A percentile compares a stretch with the other conserved stretches of the same genome.
phyloP scores from a whole-genome alignment of 2,888 invertebrate species.

The Suillia variegata region DNA sequence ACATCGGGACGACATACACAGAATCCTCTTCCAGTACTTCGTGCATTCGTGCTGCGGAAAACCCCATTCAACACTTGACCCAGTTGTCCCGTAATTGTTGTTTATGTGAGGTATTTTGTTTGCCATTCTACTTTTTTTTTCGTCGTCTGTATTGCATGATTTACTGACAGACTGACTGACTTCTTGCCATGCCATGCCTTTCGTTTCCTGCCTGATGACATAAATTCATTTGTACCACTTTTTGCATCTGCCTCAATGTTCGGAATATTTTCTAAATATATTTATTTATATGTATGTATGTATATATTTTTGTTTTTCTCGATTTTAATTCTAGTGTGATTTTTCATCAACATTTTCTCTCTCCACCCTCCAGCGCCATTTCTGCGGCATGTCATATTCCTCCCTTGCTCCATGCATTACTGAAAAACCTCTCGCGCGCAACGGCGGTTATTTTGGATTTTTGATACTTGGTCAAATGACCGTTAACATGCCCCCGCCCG shows the following conservation, averaged over 20 bases:
- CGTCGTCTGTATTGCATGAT: neutral
- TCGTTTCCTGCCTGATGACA: neutral
- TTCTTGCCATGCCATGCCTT: too few species aligned
- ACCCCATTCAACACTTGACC: neutral
- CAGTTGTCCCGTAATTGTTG: neutral
- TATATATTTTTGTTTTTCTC: neutral
- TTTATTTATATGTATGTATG: too few species aligned
- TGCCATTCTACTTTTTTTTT: neutral
- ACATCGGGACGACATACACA: too few species aligned
- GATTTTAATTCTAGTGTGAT: neutral
- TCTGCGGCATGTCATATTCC: neutral
- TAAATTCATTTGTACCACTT: neutral
- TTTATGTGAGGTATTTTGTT: neutral
- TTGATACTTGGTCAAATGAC: neutral
- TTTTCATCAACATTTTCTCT: neutral
- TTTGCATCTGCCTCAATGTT: too few species aligned
- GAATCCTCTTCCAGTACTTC: too few species aligned
- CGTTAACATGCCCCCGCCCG: neutral
- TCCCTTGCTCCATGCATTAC: neutral
- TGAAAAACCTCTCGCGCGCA: neutral
- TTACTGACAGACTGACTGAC: too few species aligned
- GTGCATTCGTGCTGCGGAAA: too few species aligned
- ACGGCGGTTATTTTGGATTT: neutral
- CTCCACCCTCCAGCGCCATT: too few species aligned
- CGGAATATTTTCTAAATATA: neutral